phyloP scores from a whole-genome alignment of 2,888 invertebrate genomes.

The Aromia moschata region DNA sequence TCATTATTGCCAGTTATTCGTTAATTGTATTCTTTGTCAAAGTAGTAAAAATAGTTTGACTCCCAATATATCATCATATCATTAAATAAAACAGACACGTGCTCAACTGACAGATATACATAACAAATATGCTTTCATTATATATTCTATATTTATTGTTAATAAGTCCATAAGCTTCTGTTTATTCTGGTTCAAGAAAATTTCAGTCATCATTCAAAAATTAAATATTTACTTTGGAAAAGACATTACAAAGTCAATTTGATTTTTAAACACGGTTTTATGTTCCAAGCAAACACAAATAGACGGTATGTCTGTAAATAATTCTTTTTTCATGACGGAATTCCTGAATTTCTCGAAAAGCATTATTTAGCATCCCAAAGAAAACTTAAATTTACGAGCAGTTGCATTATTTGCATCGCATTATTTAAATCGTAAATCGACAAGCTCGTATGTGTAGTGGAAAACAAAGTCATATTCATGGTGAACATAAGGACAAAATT shows the following conservation, averaged over 20 bases:
- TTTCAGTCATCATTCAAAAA: background rate
- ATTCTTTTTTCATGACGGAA: no score
- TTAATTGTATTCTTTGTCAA: no score
- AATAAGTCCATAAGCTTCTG: background rate
- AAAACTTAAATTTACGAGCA: background rate
- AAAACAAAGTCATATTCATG: no score
- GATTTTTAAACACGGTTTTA: background rate
- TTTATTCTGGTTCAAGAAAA: background rate
- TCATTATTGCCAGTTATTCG: no score
- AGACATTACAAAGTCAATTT: background rate
- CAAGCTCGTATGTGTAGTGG: no score
- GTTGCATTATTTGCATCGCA: no score
- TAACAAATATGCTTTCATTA: background rate
- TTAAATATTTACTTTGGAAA: background rate
- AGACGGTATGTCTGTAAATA: background rate
- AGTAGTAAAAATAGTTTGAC: no score
- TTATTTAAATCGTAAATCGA: no score
- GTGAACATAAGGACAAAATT: no score
- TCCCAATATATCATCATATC: no score
- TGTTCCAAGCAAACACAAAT: background rate
- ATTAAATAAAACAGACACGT: background rate
- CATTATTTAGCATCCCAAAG: background rate
- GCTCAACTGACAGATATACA: background rate
- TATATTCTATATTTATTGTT: background rate
- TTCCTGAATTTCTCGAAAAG: no score